Conservation (phyloP, 2,888 invertebrate genomes). For the Idaea straminata region DNA sequence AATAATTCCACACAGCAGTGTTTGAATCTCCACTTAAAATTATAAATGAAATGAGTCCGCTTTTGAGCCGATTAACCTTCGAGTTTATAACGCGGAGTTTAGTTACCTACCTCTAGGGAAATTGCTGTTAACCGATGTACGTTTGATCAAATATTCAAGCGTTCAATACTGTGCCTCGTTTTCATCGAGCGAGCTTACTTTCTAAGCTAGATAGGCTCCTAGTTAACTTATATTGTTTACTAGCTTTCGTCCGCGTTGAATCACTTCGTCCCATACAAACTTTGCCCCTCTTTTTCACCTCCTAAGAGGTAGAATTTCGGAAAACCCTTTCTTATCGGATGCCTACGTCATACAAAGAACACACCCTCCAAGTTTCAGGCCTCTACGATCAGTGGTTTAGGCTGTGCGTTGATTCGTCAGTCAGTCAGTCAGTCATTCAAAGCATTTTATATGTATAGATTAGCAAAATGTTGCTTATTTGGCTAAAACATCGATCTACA, state of each 20-base stretch:
- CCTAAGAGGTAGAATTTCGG: too few species aligned
- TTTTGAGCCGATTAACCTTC: not conserved
- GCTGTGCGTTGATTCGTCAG: too few species aligned
- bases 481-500: not conserved
- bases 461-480: not conserved
- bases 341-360: too few species aligned
- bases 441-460: too few species aligned
- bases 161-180: not conserved
- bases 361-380: too few species aligned
- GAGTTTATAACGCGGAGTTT: not conserved
- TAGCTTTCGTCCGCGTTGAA: too few species aligned
- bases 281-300: too few species aligned
- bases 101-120: not conserved
- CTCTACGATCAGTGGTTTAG: too few species aligned
- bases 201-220: not conserved
- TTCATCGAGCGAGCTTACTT: not conserved
- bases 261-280: too few species aligned
- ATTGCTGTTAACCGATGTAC: not conserved
- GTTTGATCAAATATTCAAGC: conserved; percentile 1
- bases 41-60: not conserved
- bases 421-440: too few species aligned
- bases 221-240: not conserved
- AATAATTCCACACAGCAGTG: not conserved
- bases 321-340: too few species aligned
- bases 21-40: not conserved